Base-by-base conservation (phyloP, 92 coral and sea anemone species). In the Porites divaricata region DNA sequence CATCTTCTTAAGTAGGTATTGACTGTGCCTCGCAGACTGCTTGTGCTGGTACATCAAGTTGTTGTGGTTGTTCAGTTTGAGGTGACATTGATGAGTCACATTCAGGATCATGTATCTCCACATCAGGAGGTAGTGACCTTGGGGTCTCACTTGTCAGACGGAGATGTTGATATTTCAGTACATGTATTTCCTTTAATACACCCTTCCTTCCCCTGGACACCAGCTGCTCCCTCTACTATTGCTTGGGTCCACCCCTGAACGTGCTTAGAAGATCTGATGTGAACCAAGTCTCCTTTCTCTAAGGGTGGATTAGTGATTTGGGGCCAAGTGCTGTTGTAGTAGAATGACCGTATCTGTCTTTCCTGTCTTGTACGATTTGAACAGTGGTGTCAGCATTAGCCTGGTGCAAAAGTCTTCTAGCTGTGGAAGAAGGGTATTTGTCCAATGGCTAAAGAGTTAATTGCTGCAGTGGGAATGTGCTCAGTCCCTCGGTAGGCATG, bases 351-450 rank as follows among this genome's bases (percentile, higher is more conserved):
- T n/a, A n/a, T 28, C 67, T 75, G 80, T 75, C 67, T 59, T 75
- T 75, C 26, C 67, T 57, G 11, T 67, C 80, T 24, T 58, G 51
- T 5, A 75, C 54, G 67, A 75, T 52, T 67, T 75, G 80, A 17
- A 67, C 51, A 6, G 80, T 56, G 24, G 52, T 4, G 22, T 54
- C 80, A 13, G 51, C 17, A 26, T 56, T 52, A 75, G 80, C 52
- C 51, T 75, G 76, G 56, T 17, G 45, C 11, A 71, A 26, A 57
- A 72, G 76, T 8, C 76, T 72, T 62, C 76, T 35, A 72, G 76
- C 76, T 9, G 79, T 74, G 80, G 80, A 28, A 58, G 69, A 13
- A 76, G 80, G 67, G 80, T 76, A n/a, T 78, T 65, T 6, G 72
- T 78, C 21, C 81, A 45, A 8, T 59, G 56, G 14, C 70, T 59